Base-by-base conservation (phyloP, 2,113 vertebrate genomes). In the Etheostoma spectabile region DNA sequence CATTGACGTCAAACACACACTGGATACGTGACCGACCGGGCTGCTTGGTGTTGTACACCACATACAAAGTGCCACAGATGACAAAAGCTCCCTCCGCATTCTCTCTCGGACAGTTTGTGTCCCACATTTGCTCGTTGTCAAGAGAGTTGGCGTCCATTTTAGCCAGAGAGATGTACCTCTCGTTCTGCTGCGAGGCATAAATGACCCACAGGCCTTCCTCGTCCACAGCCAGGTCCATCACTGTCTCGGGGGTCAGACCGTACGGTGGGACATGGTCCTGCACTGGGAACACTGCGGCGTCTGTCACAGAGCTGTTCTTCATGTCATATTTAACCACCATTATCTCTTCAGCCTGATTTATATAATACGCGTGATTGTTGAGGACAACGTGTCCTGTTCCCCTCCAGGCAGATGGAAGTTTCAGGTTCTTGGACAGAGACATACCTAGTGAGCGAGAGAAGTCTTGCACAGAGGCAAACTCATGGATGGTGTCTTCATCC, bases 161-260 rank as follows among this genome's bases (percentile, higher is more conserved):
- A 56, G 98, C 97, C 89, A 99, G 77, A 82, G 96, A 97, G 82
- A 99, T 94, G 91, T 98, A 94, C 81, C 93, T 95, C 82, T 97
- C 96, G 0, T 96, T 96, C 66, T 98, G 96, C 66, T 48, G 94
- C 12, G 97, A 98, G 88, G 97, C 96, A 0, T 97, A 99, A 85
- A 99, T 94, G 33, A 96, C 97, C 98, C 98, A 99, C n/a, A 99
- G 95, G 21, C 98, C 98, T 67, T 99, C 97, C 86, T 99, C 98
- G 0, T 99, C 98, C 0, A 96, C 96, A 0, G 96, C 96, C 90
- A 99, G 87, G 93, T 99, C 98, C 1, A 99, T 96, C 86, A 96
- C 94, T 0, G 97, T 99, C 91, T 96, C 96, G 0, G 95, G 90
- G 3, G 94, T 96, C 82, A 99, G 96, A 6, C 95, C 89, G 0